Evolutionary conservation across 2,797 vertebrate genomes (phyloP).

Genomic region (Lindbergichthys nudifrons): DNA sequence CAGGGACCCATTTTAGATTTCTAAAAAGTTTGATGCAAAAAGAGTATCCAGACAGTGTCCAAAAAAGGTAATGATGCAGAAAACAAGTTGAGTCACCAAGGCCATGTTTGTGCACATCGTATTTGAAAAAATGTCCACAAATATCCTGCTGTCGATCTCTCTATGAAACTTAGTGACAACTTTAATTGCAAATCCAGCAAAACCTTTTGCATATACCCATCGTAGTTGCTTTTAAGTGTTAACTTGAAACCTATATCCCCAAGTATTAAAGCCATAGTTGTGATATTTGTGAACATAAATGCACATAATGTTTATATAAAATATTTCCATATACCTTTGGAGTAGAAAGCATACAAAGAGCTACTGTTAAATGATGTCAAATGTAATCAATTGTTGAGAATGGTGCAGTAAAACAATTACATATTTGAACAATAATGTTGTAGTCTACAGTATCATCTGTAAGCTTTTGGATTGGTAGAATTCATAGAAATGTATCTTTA

Average conservation of each 20-base stretch:
- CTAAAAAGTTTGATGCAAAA: slow-evolving; percentile 13
- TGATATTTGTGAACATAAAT: background rate
- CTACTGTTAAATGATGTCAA: background rate
- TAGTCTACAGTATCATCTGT: background rate
- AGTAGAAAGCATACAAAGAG: background rate
- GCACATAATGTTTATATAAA: background rate
- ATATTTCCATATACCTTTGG: background rate
- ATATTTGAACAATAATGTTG: too few species aligned
- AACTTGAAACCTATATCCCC: background rate
- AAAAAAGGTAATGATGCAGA: background rate
- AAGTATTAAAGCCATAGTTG: background rate
- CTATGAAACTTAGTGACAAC: background rate
- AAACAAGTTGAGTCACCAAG: background rate
- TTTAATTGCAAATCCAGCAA: background rate
- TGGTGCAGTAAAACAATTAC: background rate
- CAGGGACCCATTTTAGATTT: slow-evolving; percentile 5
- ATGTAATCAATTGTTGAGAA: background rate
- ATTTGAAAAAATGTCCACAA: background rate
- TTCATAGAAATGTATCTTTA: background rate
- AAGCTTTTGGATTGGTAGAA: background rate
- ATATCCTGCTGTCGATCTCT: too few species aligned
- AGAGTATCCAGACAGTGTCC: background rate
- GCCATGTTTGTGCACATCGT: background rate
- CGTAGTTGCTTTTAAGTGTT: background rate
- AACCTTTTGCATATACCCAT: background rate